These are phyloP conservation scores for Gastrophryne carolinensis DNA, from an alignment of 2,797 vertebrate species.

Conservation along the genomic window DNA sequence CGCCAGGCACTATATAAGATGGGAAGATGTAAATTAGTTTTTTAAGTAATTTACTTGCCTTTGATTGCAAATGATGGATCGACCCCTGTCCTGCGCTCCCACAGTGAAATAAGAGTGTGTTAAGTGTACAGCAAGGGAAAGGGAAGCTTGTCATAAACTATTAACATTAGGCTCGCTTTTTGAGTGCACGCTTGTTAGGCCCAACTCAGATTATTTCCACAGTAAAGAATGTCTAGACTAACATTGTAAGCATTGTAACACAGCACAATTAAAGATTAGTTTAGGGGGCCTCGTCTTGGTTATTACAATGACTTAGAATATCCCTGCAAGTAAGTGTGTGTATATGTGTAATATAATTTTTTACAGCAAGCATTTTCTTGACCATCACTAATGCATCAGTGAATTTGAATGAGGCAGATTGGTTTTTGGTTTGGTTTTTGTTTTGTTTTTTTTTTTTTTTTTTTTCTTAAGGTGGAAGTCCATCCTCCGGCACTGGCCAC, in stretches of 20 bases:
- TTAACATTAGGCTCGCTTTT: conserved; percentile 58
- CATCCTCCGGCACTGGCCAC: too few species aligned
- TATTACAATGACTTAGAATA: conserved; percentile 7
- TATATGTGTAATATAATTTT: too few species aligned
- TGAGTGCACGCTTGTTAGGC: conserved; percentile 56
- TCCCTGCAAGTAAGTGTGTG: conserved; percentile 8
- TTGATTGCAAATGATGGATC: conserved; percentile 86
- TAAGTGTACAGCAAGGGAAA: conserved; percentile 56
- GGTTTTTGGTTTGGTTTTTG: too few species aligned
- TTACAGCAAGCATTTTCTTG: too few species aligned
- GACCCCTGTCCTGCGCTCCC: conserved; percentile 69
- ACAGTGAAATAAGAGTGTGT: conserved; percentile 59
- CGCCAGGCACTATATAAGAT: conserved; percentile 78
- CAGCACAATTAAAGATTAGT: conserved; percentile 46
- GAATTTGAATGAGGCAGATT: too few species aligned
- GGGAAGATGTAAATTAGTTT: conserved; percentile 87
- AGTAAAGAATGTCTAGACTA: conserved; percentile 54
- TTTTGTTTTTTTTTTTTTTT: too few species aligned
- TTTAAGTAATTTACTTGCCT: conserved; percentile 81
- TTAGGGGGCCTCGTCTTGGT: not conserved
- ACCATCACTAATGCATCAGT: too few species aligned
- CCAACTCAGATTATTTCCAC: conserved; percentile 55
- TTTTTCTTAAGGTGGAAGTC: too few species aligned
- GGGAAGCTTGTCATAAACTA: conserved; percentile 58
- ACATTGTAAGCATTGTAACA: conserved; percentile 44